Evolutionary conservation across 1,140 invertebrate genomes (phyloP).

Genomic region (Nylanderia fulva): DNA sequence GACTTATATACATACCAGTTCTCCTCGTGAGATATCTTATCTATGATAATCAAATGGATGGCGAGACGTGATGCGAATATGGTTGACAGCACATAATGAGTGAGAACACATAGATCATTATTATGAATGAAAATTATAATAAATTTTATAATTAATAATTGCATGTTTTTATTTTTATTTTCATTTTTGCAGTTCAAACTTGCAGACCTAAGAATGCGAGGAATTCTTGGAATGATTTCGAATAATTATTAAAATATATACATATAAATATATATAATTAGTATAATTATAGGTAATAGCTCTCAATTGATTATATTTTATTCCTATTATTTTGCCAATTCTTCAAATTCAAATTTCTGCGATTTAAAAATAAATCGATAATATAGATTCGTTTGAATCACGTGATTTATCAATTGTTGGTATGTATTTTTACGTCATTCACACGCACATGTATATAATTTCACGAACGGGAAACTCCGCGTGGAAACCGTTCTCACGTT

Average conservation of each 20-base stretch:
- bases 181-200: not conserved
- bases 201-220: not conserved
- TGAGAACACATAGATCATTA: not conserved
- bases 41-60: slow-evolving; percentile 58
- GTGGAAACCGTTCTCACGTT: not conserved
- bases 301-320: too few species aligned
- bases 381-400: too few species aligned
- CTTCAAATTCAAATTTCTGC: too few species aligned
- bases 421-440: too few species aligned
- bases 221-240: not conserved
- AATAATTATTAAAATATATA: not conserved
- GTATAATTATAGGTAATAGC: too few species aligned
- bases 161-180: not conserved
- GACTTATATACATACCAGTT: slow-evolving; percentile 12
- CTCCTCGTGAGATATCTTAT: slow-evolving; percentile 66
- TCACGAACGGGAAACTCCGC: not conserved
- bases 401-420: too few species aligned
- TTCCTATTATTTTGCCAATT: too few species aligned
- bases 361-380: too few species aligned
- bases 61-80: not conserved
- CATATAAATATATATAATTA: not conserved
- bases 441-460: too few species aligned
- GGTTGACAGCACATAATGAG: not conserved
- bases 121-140: not conserved
- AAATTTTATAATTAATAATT: not conserved